These are phyloP conservation scores for Drosophila vallismaia DNA, from an alignment of 2,888 invertebrate species.

Conservation along the genomic window DNA sequence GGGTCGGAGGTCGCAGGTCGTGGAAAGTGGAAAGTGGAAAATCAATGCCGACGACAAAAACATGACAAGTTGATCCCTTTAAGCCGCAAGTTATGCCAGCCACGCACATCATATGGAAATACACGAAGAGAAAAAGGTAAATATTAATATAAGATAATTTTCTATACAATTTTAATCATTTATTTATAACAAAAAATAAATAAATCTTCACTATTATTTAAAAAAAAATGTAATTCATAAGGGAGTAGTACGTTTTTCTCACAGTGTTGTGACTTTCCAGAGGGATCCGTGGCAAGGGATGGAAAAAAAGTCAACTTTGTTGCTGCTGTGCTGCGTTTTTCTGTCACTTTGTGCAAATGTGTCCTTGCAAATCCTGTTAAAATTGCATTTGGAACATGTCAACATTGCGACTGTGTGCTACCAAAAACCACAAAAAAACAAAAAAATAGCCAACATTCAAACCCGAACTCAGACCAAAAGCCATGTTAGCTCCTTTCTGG, in stretches of 20 bases:
- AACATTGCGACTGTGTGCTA: slow-evolving; percentile 63
- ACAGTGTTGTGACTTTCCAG: slow-evolving; percentile 7
- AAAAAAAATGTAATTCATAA: no score
- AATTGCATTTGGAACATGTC: slow-evolving; percentile 79
- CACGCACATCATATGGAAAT: slow-evolving; percentile 58
- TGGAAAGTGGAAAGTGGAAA: slow-evolving; percentile 64
- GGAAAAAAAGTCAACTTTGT: slow-evolving; percentile 56
- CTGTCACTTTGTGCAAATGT: slow-evolving; percentile 78
- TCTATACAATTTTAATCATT: neutral
- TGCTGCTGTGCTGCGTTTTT: slow-evolving; percentile 68
- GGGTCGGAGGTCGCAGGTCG: slow-evolving; percentile 37
- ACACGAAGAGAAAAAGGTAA: neutral
- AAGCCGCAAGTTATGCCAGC: slow-evolving; percentile 80
- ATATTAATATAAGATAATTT: neutral
- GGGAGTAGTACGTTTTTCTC: slow-evolving; percentile 13
- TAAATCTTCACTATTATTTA: no score
- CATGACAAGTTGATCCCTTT: slow-evolving; percentile 82
- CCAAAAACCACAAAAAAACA: slow-evolving; percentile 56
- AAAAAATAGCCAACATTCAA: slow-evolving; percentile 22
- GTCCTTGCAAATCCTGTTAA: slow-evolving; percentile 79
- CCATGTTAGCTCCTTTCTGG: slow-evolving; percentile 38
- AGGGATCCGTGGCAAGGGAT: slow-evolving; percentile 50
- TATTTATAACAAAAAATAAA: neutral
- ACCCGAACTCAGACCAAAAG: slow-evolving; percentile 22
- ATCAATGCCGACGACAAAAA: slow-evolving; percentile 72